These are phyloP conservation scores for Aphodius sticticus DNA, from an alignment of 2,888 invertebrate species.

Conservation along the genomic window DNA sequence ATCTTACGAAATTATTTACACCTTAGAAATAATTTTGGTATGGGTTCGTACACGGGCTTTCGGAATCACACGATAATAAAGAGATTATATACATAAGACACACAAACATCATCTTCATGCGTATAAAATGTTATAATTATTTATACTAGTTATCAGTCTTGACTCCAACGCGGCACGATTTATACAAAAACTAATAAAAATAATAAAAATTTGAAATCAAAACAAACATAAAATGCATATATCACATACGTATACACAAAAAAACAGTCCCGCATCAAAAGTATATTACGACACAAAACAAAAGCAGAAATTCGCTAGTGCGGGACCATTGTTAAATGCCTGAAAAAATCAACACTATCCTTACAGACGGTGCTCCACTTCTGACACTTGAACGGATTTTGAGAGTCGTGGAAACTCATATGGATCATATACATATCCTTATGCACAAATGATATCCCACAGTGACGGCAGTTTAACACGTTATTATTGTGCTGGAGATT, in stretches of 20 bases:
- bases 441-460: conserved; percentile 90
- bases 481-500: conserved; percentile 41
- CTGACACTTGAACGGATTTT: conserved; percentile 94
- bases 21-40: background rate
- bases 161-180: background rate
- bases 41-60: background rate
- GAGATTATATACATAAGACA: background rate
- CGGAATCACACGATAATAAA: background rate
- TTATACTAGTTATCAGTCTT: background rate
- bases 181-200: background rate
- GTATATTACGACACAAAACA: too few species aligned
- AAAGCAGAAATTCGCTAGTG: conserved; percentile 58
- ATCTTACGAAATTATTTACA: background rate
- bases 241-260: background rate
- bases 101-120: background rate
- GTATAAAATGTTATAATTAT: background rate
- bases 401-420: conserved; percentile 95
- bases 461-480: conserved; percentile 78
- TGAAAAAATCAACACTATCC: conserved; percentile 88
- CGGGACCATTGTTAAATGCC: conserved; percentile 77
- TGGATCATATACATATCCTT: conserved; percentile 92
- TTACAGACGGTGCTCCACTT: conserved; percentile 88
- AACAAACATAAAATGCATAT: background rate
- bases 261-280: background rate
- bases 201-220: background rate